phyloP scores from a whole-genome alignment of 2,797 vertebrate species.

The Urocyon cinereoargenteus region DNA sequence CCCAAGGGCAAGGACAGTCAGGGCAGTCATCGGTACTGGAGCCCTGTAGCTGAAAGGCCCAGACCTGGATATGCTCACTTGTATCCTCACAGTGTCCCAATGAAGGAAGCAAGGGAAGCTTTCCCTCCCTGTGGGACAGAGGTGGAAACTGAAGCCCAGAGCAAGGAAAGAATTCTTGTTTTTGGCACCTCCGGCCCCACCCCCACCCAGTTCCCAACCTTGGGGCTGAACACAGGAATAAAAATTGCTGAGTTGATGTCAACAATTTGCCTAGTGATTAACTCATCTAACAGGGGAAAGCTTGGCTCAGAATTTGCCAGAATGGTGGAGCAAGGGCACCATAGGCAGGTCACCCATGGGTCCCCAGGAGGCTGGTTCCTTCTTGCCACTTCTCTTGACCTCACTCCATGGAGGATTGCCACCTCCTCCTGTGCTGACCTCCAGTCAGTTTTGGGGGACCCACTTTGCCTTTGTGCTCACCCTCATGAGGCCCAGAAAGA shows the following conservation, averaged over 20 bases:
- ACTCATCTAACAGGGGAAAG: background rate
- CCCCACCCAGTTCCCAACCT: background rate
- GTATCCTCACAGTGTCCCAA: background rate
- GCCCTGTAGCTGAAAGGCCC: background rate
- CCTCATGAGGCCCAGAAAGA: background rate
- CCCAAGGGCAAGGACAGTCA: background rate
- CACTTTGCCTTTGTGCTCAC: background rate
- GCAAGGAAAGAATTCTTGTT: background rate
- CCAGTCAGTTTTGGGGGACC: background rate
- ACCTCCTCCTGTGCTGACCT: background rate
- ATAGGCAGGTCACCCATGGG: accelerated
- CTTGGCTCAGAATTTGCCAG: background rate
- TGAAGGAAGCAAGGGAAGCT: constrained; percentile 33
- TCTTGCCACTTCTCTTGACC: background rate
- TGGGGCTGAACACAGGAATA: constrained; percentile 38
- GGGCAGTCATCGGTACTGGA: accelerated
- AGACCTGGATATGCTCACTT: background rate
- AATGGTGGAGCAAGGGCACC: background rate
- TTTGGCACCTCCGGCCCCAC: background rate
- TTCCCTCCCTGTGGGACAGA: background rate
- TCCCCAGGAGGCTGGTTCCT: background rate
- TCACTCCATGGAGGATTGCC: background rate
- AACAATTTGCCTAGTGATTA: background rate
- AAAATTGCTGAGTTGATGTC: background rate
- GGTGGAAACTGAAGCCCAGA: constrained; percentile 47